These are phyloP conservation scores for Apamea anceps DNA, from an alignment of 2,888 invertebrate species.

Conservation along the genomic window DNA sequence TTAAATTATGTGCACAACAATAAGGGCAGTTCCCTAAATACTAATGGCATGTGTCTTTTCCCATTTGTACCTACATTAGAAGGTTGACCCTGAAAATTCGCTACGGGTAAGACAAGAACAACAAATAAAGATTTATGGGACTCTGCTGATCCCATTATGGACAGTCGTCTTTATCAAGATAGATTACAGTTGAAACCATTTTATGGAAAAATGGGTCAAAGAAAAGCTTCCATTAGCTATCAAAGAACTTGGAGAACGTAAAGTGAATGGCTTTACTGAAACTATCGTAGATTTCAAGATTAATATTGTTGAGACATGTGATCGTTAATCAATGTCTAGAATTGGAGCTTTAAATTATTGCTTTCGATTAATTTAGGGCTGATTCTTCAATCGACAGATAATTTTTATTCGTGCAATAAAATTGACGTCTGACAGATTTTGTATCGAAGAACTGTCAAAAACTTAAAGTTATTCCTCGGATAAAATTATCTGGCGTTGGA, in stretches of 20 bases:
- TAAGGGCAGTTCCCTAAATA: too few species aligned
- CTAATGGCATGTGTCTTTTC: not conserved
- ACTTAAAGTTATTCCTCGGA: too few species aligned
- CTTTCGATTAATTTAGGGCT: too few species aligned
- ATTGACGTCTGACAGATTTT: too few species aligned
- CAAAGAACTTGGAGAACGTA: not conserved
- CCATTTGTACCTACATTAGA: not conserved
- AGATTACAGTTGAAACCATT: conserved; percentile 46
- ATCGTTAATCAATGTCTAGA: conserved; percentile 36
- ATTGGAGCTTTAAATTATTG: too few species aligned
- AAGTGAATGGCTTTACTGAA: conserved; percentile 15
- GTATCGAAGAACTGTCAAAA: too few species aligned
- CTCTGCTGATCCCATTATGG: conserved; percentile 34
- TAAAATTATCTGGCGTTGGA: too few species aligned
- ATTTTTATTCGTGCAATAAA: too few species aligned
- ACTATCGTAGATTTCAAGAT: conserved; percentile 21
- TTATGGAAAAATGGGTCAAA: conserved; percentile 32
- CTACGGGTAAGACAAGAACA: conserved; percentile 10
- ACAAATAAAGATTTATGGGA: conserved; percentile 58
- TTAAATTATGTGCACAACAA: too few species aligned
- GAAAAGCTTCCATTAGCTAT: conserved; percentile 44
- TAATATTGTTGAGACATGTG: conserved; percentile 17
- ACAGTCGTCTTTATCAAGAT: conserved; percentile 52
- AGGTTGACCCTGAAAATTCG: not conserved
- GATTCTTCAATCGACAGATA: too few species aligned